Percentiles rank a stretch among this genome's conserved stretches.
Conservation (phyloP, 2,888 invertebrate genomes). For the Troides aeacus region DNA sequence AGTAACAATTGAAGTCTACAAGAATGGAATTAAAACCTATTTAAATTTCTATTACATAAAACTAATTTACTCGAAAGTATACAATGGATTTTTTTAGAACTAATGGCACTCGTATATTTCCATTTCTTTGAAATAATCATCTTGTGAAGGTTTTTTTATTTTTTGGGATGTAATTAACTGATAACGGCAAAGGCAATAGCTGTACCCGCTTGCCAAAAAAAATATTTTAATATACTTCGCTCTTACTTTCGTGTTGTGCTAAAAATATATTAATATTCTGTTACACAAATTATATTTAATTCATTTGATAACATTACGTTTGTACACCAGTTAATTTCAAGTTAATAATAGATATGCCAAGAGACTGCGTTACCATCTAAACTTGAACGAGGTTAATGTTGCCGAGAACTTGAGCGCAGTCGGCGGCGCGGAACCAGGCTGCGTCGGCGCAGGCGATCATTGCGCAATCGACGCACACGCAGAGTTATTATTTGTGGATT, state of each 20-base stretch:
- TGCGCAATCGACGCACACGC: constrained; percentile 61
- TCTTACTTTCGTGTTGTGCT: too few species aligned
- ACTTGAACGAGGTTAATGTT: constrained; percentile 61
- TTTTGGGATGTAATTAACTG: too few species aligned
- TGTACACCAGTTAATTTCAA: not conserved
- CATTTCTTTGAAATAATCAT: too few species aligned
- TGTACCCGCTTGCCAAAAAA: too few species aligned
- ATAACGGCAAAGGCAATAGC: too few species aligned
- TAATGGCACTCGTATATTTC: too few species aligned
- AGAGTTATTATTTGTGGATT: constrained; percentile 14
- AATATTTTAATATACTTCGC: too few species aligned
- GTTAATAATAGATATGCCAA: constrained; percentile 6
- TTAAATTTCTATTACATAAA: not conserved
- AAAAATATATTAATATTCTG: not conserved
- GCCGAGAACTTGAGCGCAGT: constrained; percentile 68
- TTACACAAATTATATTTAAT: not conserved
- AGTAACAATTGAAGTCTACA: too few species aligned
- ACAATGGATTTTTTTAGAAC: too few species aligned
- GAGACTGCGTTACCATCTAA: constrained; percentile 2
- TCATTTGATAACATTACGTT: not conserved
- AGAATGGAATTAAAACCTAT: too few species aligned
- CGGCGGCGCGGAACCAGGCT: constrained; percentile 45
- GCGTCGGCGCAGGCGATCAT: constrained; percentile 47
- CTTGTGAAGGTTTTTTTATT: too few species aligned
- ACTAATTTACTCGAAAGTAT: not conserved